Conservation (phyloP, 1,140 invertebrate genomes). For the Scaptomyza graminum region DNA sequence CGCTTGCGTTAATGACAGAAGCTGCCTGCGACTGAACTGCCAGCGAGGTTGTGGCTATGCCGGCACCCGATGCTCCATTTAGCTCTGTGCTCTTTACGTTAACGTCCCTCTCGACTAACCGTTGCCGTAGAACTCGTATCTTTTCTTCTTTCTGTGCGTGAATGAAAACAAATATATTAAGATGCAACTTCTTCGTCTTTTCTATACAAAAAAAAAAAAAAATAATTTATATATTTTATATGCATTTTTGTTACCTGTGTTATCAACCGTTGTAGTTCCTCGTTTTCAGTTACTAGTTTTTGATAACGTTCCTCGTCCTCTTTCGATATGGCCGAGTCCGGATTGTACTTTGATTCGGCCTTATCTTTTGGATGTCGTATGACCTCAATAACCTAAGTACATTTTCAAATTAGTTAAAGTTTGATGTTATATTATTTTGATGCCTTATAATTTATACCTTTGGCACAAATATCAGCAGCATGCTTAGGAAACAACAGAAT, state of each 20-base stretch:
- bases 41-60: slow-evolving; percentile 53
- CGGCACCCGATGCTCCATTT: slow-evolving; percentile 83
- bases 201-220: no score
- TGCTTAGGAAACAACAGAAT: slow-evolving; percentile 98
- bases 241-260: slow-evolving; percentile 88
- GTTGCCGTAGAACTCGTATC: slow-evolving; percentile 91
- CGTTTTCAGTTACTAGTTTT: slow-evolving; percentile 97
- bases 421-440: neutral
- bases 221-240: neutral
- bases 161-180: neutral
- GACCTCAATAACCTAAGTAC: slow-evolving; percentile 90
- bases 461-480: slow-evolving; percentile 98
- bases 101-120: slow-evolving; percentile 90
- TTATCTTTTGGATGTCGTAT: slow-evolving; percentile 92
- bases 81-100: slow-evolving; percentile 82
- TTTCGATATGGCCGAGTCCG: slow-evolving; percentile 94
- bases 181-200: no score
- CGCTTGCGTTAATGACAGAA: slow-evolving; percentile 59
- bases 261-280: slow-evolving; percentile 97
- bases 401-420: neutral
- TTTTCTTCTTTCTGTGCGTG: slow-evolving; percentile 93
- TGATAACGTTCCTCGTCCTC: slow-evolving; percentile 98
- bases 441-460: slow-evolving; percentile 87
- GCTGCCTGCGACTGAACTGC: slow-evolving; percentile 51
- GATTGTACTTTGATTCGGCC: slow-evolving; percentile 92